These are phyloP conservation scores for Anabacerthia variegaticeps DNA, from an alignment of 2,797 vertebrate genomes.

Conservation along the genomic window DNA sequence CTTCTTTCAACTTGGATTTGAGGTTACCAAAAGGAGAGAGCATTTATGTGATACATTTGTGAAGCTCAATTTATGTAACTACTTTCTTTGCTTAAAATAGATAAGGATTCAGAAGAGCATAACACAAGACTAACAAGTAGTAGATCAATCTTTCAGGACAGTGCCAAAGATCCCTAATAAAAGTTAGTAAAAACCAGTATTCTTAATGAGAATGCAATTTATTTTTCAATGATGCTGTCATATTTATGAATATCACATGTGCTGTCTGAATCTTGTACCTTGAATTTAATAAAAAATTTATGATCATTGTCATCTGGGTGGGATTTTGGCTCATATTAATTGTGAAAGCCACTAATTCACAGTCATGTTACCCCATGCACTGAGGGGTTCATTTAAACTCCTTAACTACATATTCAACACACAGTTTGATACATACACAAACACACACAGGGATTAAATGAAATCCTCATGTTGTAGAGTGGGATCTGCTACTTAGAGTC, in stretches of 20 bases:
- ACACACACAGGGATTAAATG: fast-evolving
- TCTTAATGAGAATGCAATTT: not conserved
- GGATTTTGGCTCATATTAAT: not conserved
- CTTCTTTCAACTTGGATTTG: not conserved
- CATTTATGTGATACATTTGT: not conserved
- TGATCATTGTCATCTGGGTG: not conserved
- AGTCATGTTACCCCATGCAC: fast-evolving
- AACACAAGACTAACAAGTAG: not conserved
- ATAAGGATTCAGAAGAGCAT: not conserved
- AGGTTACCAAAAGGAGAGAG: not conserved
- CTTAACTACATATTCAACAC: not conserved
- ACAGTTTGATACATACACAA: not conserved
- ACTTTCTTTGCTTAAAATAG: not conserved
- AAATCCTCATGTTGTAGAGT: not conserved
- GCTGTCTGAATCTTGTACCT: not conserved
- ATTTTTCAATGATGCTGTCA: not conserved
- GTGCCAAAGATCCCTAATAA: not conserved
- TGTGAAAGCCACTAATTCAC: not conserved
- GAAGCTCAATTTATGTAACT: not conserved
- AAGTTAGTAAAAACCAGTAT: not conserved
- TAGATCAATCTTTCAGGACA: not conserved
- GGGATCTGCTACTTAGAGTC: not conserved
- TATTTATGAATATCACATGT: not conserved
- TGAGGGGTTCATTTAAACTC: not conserved
- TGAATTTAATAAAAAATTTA: not conserved